Base-by-base conservation (phyloP, 2,888 invertebrate species). In the Cantharis nigra region DNA sequence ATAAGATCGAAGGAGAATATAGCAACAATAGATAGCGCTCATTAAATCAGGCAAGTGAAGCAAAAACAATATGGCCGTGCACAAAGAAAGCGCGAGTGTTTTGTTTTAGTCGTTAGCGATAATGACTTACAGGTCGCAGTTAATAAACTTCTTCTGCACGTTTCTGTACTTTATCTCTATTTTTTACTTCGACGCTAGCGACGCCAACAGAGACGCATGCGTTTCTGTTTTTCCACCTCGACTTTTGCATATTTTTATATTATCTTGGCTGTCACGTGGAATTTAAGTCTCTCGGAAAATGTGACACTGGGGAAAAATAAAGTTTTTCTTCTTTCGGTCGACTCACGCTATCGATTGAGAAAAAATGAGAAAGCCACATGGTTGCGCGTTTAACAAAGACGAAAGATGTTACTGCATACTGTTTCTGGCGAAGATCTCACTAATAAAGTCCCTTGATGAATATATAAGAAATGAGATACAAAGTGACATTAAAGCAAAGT, bases 381-480 rank as follows among this genome's bases (percentile, higher is more conserved):
- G 14, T 16, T 69, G 72, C 23, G 75, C 28, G 77, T 74, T 62
- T 30, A 75, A 75, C 69, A 71, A 71, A 71, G 78, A 80, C 23
- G 71, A 28, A 67, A 70, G 70, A 77, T 23, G 79, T 71, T 69
- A 73, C 79, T 63, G 70, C 14, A 63, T 70, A 72, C 73, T 75
- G 78, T 81, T 79, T 74, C 70, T 72, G 74, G 64, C 62, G 77
- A 82, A 82, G 83, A 83, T 83, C 81, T 83, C 83, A 84, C 86
- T 87, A 87, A 86, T 87, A 86, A 86, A 87, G 87, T 86, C 87
- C 86, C 87, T 87, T 87, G 87, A 87, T 87, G 87, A 87, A 87
- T 87, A 87, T 87, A 87, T 86, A 87, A 87, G 87, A 87, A 87
- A 87, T 84, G 85, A 86, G 87, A 87, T 87, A 87, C 86, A 86